A percentile compares a stretch with the other conserved stretches of the same genome.
phyloP scores from a whole-genome alignment of 2,797 vertebrate species.

The Pseudocheirus occidentalis region DNA sequence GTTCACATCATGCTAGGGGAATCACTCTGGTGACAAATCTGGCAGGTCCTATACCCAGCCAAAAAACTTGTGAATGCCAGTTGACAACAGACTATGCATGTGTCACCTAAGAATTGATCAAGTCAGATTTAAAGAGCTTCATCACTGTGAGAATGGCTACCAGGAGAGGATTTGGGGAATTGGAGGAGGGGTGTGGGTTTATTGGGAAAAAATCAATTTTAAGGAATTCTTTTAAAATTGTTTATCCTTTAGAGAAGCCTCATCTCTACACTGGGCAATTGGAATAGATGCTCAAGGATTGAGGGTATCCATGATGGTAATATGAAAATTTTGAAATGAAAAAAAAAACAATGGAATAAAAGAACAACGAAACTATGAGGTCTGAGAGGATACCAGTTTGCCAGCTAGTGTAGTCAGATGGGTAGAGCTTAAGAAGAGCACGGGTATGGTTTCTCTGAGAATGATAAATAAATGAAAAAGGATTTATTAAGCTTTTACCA shows the following conservation, averaged over 20 bases:
- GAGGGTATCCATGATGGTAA: not conserved
- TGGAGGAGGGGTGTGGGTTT: not conserved
- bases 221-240: not conserved
- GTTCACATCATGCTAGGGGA: not conserved
- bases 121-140: not conserved
- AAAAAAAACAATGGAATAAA: not conserved
- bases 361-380: not conserved
- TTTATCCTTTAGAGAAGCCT: not conserved
- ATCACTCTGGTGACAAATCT: not conserved
- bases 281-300: not conserved
- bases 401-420: not conserved
- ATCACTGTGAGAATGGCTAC: not conserved
- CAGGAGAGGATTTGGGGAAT: not conserved
- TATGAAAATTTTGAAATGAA: not conserved
- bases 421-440: not conserved
- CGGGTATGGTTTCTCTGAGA: not conserved
- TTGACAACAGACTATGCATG: not conserved
- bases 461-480: not conserved
- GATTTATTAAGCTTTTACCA: not conserved
- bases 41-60: not conserved
- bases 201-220: not conserved
- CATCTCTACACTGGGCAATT: not conserved
- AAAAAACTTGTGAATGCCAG: not conserved
- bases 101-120: not conserved
- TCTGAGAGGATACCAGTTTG: not conserved